Evolutionary conservation across 2,888 invertebrate genomes (phyloP).

Genomic region (Cephonodes hylas): DNA sequence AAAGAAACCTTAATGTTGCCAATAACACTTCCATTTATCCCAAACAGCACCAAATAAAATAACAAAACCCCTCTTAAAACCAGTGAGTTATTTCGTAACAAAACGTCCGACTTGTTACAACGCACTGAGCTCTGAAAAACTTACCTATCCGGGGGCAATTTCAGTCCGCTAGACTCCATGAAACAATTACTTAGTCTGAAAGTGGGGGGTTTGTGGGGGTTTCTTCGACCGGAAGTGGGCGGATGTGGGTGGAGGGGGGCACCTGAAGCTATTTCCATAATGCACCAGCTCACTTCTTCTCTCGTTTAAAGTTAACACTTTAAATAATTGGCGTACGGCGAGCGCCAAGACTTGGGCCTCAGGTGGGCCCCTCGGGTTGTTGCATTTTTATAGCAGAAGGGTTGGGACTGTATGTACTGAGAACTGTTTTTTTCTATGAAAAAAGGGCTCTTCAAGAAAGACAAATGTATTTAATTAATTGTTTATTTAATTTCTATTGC

Average conservation of each 20-base stretch:
- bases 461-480: no score
- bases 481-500: no score
- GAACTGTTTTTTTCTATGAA: not conserved
- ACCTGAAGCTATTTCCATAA: conserved; percentile 67
- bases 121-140: not conserved
- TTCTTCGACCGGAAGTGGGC: conserved; percentile 12
- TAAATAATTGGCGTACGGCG: conserved; percentile 58
- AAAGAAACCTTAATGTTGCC: no score
- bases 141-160: conserved; percentile 11
- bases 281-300: conserved; percentile 54
- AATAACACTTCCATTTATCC: not conserved
- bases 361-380: conserved; percentile 16
- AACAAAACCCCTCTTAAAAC: not conserved
- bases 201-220: conserved; percentile 16
- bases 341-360: conserved; percentile 20
- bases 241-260: not conserved
- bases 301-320: conserved; percentile 65
- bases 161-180: conserved; percentile 22
- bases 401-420: not conserved
- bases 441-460: not conserved
- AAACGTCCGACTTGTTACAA: not conserved
- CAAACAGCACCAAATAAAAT: not conserved
- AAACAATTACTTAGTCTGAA: conserved; percentile 41
- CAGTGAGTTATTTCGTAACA: not conserved
- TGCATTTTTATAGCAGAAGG: not conserved